Evolutionary conservation across 2,888 invertebrate genomes (phyloP), one percentile per base, ranked within the genome.

Genomic region (Encarsia formosa): DNA sequence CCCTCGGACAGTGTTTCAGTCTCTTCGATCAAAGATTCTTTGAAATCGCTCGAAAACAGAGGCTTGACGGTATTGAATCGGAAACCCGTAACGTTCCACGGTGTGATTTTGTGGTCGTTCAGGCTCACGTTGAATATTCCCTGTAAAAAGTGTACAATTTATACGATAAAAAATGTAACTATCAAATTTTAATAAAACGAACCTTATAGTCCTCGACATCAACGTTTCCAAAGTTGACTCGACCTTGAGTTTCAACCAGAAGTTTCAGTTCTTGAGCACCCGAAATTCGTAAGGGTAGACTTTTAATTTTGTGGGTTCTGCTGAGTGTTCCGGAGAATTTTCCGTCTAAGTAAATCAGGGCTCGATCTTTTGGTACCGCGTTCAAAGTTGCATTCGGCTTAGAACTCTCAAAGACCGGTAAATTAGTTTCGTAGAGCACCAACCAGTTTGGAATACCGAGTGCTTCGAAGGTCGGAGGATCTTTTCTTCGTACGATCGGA

Each of bases 201-300:
- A 76, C 76, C 69, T 77, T 77, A 45, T 65, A 69, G 54, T 76
- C 76, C 38, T 65, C 65, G 22, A 82, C 67, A 18, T 54, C 62
- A 6, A 52, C 20, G 48, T 63, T 55, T 39, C 84, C 82, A 64
- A 75, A 89, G 70, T 90, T 90, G 40, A 88, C 81, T 45, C 92
- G 79, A 8, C 93, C 94, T 77, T 89, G 88, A 70, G 87, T 91
- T 74, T 94, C 93, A 2, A 77, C 76, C 1, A 82, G 61, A 9
- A 79, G 53, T 29, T 54, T 35, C 35, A 76, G 71, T 38, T 78
- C 55, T 0, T 51, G 54, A 11, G 40, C 54, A 0, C 49, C 60
- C 4, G 49, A 42, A 3, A 44, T 41, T 24, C 49, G 42, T 9
- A 71, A 32, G 0, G 50, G 15, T 5, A 69, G 4, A 5, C 59